Evolutionary conservation across 2,113 vertebrate species (phyloP), one percentile per base, ranked within the genome.

Genomic region (Chaetodon auriga): DNA sequence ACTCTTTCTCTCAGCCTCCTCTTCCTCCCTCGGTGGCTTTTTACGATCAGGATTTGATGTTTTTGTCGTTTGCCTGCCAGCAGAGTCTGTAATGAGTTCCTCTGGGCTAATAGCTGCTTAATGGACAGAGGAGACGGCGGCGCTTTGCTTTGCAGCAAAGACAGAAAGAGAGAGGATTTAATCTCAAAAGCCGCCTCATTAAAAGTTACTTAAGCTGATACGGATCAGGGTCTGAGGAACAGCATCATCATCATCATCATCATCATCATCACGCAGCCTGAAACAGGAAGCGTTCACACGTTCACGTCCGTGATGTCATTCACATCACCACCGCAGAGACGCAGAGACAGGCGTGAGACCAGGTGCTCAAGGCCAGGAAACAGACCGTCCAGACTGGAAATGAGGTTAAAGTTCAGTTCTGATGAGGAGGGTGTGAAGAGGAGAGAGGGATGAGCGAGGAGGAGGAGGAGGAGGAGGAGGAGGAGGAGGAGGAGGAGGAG

Each of bases 51-150:
- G 35, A 68, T 51, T 80, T 66, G 65, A 81, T 72, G 80, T 71
- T 82, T 89, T 75, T 80, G 83, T 80, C 51, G 1, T 85, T 80
- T 43, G 60, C 63, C 80, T 60, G 72, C 78, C 78, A 78, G 83
- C 81, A 7, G 3, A 43, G 69, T 68, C 69, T 43, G 43, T 82
- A 88, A 88, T 69, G 78, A 81, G 43, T 25, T 83, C 82, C 43
- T 30, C 54, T 0, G 58, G 61, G n/a, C 89, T 87, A 84, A 83
- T 82, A 76, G 87, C 48, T 23, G 16, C 78, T 85, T 91, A 87
- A 91, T 84, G 84, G 75, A 60, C 78, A 12, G 86, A 82, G 36
- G 63, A 69, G 43, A 69, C 21, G 57, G 8, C 68, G 21, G 23
- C 2, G 15, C 9, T 62, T 78, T n/a, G 15, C 35, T 57, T 57